Evolutionary conservation across 2,888 invertebrate species (phyloP).

Genomic region (Agonum fuliginosum): DNA sequence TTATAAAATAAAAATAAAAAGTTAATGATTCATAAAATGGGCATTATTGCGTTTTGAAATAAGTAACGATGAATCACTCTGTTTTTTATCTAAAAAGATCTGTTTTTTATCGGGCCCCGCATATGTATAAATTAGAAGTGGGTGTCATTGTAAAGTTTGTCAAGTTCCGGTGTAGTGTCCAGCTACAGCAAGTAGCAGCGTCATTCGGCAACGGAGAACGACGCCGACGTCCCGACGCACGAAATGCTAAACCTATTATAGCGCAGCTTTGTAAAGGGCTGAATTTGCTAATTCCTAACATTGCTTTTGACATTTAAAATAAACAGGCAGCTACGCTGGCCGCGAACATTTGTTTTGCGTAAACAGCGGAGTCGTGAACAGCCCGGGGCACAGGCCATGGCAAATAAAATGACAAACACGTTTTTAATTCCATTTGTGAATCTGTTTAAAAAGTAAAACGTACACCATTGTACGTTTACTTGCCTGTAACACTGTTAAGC

Average conservation of each 20-base stretch:
- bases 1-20: too few species aligned
- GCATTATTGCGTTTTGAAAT: too few species aligned
- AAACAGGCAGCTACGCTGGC: conserved; percentile 32
- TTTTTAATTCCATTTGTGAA: conserved; percentile 46
- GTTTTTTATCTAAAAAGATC: too few species aligned
- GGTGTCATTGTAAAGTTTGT: too few species aligned
- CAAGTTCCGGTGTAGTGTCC: too few species aligned
- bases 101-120: too few species aligned
- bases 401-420: conserved; percentile 50
- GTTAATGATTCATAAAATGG: too few species aligned
- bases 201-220: too few species aligned
- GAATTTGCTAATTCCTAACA: conserved; percentile 49
- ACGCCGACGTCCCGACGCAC: not conserved
- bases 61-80: too few species aligned
- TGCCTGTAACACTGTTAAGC: not conserved
- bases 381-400: conserved; percentile 16
- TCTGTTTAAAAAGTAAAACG: conserved; percentile 33
- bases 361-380: conserved; percentile 12
- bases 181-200: too few species aligned
- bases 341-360: conserved; percentile 43
- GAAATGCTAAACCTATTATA: conserved; percentile 42
- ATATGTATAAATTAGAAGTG: too few species aligned
- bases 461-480: not conserved
- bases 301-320: conserved; percentile 48
- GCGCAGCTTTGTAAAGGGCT: conserved; percentile 39